Conservation (phyloP, 1,140 invertebrate species). For the Drosophila lini region DNA sequence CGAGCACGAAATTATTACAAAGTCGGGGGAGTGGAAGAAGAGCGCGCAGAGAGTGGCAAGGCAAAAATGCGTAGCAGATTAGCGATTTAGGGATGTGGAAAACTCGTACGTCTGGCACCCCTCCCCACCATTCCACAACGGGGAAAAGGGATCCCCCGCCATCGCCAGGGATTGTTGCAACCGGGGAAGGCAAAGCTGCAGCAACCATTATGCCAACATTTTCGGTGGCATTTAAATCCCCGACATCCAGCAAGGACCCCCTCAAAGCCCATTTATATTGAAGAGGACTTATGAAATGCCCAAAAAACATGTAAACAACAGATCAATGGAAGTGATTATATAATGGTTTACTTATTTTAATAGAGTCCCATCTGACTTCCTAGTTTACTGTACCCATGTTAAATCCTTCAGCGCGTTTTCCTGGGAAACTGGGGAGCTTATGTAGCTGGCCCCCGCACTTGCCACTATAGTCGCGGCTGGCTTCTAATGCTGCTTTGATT, state of each 20-base stretch:
- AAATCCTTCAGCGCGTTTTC: background rate
- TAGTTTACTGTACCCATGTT: background rate
- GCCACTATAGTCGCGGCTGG: slow-evolving; percentile 29
- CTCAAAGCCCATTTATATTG: background rate
- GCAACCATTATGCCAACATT: slow-evolving; percentile 41
- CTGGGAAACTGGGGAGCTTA: slow-evolving; percentile 2
- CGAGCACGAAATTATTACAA: slow-evolving; percentile 67
- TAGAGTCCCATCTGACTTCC: background rate
- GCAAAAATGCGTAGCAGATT: slow-evolving; percentile 81
- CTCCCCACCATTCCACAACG: background rate
- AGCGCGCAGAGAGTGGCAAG: slow-evolving; percentile 43
- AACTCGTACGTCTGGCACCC: slow-evolving; percentile 76
- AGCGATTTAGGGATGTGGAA: slow-evolving; percentile 83
- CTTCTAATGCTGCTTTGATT: slow-evolving; percentile 78
- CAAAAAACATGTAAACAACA: background rate
- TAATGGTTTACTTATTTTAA: background rate
- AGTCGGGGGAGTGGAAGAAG: slow-evolving; percentile 8
- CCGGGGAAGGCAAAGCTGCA: slow-evolving; percentile 50
- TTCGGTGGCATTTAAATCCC: slow-evolving; percentile 53
- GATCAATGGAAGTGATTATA: background rate
- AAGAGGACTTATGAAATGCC: background rate
- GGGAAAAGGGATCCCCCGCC: slow-evolving; percentile 55
- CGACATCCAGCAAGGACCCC: background rate
- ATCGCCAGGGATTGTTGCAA: slow-evolving; percentile 43
- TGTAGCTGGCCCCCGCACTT: slow-evolving; percentile 13